phyloP scores from a whole-genome alignment of 2,797 vertebrate species.

The Oreochromis mossambicus region DNA sequence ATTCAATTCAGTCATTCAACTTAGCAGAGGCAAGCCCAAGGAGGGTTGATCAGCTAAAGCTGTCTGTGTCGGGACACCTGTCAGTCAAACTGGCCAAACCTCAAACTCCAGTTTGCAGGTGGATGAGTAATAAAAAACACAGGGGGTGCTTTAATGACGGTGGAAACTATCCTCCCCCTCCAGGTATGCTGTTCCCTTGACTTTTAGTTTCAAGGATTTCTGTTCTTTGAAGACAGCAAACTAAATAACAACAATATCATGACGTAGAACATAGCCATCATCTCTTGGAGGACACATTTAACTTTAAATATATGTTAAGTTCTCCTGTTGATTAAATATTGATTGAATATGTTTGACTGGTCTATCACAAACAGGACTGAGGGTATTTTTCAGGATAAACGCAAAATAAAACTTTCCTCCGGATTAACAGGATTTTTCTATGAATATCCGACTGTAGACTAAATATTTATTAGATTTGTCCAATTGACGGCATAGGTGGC shows the following conservation, averaged over 20 bases:
- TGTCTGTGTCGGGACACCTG: not conserved
- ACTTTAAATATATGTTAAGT: not conserved
- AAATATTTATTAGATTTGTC: not conserved
- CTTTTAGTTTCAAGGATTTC: not conserved
- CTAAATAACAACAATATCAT: not conserved
- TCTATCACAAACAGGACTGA: not conserved
- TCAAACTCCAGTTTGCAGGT: not conserved
- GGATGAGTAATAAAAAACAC: not conserved
- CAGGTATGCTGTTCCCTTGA: not conserved
- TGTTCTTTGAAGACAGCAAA: not conserved
- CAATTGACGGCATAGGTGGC: not conserved
- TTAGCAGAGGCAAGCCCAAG: not conserved
- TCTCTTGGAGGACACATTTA: not conserved
- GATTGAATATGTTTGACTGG: not conserved
- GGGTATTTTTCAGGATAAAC: not conserved
- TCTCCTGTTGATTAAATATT: not conserved
- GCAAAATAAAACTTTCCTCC: not conserved
- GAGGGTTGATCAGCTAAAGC: not conserved
- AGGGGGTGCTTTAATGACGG: not conserved
- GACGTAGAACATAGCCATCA: not conserved
- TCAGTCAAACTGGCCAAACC: not conserved
- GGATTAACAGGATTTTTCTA: not conserved
- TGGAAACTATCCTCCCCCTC: not conserved
- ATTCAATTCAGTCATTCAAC: not conserved
- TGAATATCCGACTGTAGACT: not conserved